Conservation (phyloP, 2,797 vertebrate species). For the Nothura maculosa region DNA sequence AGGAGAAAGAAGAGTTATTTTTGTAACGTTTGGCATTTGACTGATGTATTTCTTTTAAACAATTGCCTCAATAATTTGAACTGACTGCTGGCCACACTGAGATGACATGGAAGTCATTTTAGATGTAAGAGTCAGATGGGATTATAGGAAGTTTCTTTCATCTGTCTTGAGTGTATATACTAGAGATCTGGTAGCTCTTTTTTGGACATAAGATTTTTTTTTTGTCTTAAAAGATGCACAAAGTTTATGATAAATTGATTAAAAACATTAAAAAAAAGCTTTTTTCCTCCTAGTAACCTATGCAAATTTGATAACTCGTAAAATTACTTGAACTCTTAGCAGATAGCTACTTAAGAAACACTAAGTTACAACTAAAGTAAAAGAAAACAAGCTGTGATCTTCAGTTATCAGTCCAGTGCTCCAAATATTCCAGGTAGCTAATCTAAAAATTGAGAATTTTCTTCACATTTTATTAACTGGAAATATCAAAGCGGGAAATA, state of each 20-base stretch:
- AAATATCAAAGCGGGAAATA: neutral
- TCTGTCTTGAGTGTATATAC: neutral
- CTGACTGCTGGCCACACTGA: neutral
- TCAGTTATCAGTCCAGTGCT: neutral
- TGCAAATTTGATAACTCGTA: neutral
- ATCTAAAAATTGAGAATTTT: neutral
- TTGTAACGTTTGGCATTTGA: neutral
- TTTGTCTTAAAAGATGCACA: neutral
- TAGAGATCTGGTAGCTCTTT: neutral
- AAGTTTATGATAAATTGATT: neutral
- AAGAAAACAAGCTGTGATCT: neutral
- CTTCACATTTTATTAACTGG: neutral
- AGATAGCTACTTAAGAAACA: too few species aligned
- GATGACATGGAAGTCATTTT: neutral
- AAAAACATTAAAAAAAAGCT: neutral
- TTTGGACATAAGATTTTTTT: neutral
- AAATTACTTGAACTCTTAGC: neutral
- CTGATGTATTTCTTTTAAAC: neutral
- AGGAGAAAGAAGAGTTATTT: neutral
- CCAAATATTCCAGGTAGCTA: neutral
- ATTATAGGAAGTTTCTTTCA: neutral
- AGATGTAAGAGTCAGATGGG: neutral
- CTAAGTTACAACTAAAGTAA: neutral
- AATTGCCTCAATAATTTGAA: neutral
- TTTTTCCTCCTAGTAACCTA: neutral